Base-by-base conservation (phyloP, 1,140 invertebrate species). In the Augochlora pura region DNA sequence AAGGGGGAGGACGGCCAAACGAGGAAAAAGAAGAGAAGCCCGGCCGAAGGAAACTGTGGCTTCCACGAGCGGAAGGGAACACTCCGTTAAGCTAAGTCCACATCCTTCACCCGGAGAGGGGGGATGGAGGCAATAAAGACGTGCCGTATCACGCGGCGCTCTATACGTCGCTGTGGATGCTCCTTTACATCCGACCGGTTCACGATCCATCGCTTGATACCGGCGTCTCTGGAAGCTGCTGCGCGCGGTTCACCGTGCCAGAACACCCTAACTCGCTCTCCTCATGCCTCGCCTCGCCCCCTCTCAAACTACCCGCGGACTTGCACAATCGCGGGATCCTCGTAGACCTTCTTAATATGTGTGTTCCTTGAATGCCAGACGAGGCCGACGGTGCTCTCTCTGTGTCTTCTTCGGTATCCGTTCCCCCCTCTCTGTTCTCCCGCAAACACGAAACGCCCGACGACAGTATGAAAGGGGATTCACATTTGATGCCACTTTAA, bases 121-220 rank as follows among this genome's bases (percentile, higher is more conserved):
- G n/a, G n/a, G n/a, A n/a, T n/a, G n/a, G n/a, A n/a, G 67, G 59
- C 80, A 79, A 85, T 84, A 83, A 84, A 84, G 76, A 83, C 80
- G 12, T 10, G n/a, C 23, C 18, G 52, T 21, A 27, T 38, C n/a
- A 4, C 4, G 32, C 32, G 1, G 32, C 32, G 32, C 1, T 32
- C 32, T 32, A 4, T 32, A 14, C 6, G n/a, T 18, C 23, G 9
- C 71, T 46, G 39, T 64, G 66, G 57, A 81, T 70, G 66, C 79
- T 65, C 65, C 73, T 69, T 80, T 80, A 69, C 67, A 38, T n/a
- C 27, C 25, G 23, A 23, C 10, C 18, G n/a, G 64, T 23, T 10
- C 64, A 21, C 64, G 25, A 65, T 65, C 64, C 64, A 1, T 12
- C 32, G 52, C 8, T 38, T 49, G 67, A 69, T 32, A 25, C 52